Base-by-base conservation (phyloP, 2,888 invertebrate species). In the Drosophila nr. perissopoda region DNA sequence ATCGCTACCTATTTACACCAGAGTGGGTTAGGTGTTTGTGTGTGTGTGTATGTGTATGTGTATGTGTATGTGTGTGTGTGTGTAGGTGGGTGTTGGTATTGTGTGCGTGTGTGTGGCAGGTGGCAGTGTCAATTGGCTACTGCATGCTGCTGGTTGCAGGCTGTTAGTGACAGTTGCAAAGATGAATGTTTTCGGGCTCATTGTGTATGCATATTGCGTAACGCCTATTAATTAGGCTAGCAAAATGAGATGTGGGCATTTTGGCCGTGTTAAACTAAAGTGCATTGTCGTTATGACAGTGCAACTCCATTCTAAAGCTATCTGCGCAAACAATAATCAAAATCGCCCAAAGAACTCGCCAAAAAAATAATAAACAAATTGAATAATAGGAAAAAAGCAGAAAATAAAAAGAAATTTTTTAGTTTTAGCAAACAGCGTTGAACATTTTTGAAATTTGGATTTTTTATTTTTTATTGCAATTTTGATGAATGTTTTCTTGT, bases 141-240 rank as follows among this genome's bases (percentile, higher is more conserved):
- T 36, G 53, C 10, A 16, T 5, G 49, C 21, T 18, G 27, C 27
- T 13, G 16, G 38, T 40, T 40, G 56, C 56, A 29, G 8, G 13
- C 34, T 48, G 59, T 8, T 25, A 18, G 40, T 56, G 71, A 57
- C 74, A 72, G 58, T 58, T 74, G 71, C 53, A 65, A 64, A 73
- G 74, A 57, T 63, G 64, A 62, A 54, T 62, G 74, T 56, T 70
- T 56, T 48, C 46, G 57, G 2, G 16, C 33, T 40, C 65, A 63
- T 62, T 72, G 56, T 42, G 74, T 16, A 64, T 64, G 66, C 71
- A 79, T 76, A 76, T 76, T 76, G 79, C 52, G 69, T 70, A 76
- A 67, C 70, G 81, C 83, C 86, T 75, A 85, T 81, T 81, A 81
- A 81, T 81, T 83, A 80, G 81, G 57, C 76, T 46, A n/a, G 21